These are phyloP conservation scores for Pyrgus malvae DNA, from an alignment of 2,888 invertebrate species.

Conservation along the genomic window DNA sequence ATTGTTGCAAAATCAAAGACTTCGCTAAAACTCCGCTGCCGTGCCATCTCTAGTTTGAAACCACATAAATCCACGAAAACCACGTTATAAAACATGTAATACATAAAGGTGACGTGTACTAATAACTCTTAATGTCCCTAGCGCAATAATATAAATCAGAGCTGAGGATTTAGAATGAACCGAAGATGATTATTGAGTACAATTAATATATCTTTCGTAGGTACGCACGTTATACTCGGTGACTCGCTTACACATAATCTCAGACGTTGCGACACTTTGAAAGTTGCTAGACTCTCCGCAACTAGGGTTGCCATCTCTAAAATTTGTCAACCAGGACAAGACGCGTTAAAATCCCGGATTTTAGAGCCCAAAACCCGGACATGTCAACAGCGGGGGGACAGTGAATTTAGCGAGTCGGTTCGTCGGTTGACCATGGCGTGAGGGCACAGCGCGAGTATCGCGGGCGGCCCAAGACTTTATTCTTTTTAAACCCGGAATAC, in stretches of 20 bases:
- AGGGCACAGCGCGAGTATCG: no score
- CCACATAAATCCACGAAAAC: slow-evolving; percentile 14
- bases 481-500: no score
- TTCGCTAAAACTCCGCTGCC: background rate
- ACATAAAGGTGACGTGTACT: slow-evolving; percentile 26
- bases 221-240: no score
- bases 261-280: slow-evolving; percentile 37
- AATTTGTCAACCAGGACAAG: no score
- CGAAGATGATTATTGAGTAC: slow-evolving; percentile 43
- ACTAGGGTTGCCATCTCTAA: no score
- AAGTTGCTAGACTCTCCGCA: slow-evolving; percentile 3
- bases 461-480: no score
- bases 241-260: slow-evolving; percentile 41
- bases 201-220: slow-evolving; percentile 44
- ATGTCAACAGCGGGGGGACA: no score
- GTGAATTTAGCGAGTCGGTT: no score
- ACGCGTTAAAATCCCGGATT: no score
- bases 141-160: slow-evolving; percentile 40
- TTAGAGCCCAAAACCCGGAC: no score
- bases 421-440: no score
- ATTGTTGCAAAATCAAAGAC: background rate
- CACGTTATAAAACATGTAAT: slow-evolving; percentile 17
- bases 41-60: background rate
- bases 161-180: slow-evolving; percentile 40
- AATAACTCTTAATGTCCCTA: slow-evolving; percentile 24